Evolutionary conservation across 2,888 invertebrate genomes (phyloP).

Genomic region (Epinotia ramella): DNA sequence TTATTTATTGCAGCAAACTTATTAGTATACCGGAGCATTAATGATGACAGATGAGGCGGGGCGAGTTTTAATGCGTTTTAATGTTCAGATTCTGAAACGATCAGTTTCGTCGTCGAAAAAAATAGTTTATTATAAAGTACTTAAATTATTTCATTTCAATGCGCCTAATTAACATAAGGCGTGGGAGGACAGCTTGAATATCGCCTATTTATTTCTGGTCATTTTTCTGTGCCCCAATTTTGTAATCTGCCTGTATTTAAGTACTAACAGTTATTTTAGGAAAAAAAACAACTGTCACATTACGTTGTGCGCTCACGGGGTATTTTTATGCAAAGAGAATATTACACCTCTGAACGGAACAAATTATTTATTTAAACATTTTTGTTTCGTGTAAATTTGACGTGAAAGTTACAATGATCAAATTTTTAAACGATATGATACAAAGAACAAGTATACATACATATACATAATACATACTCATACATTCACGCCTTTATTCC

Average conservation of each 20-base stretch:
- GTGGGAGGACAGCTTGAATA: slow-evolving; percentile 35
- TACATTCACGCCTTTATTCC: no score
- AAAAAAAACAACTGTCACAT: slow-evolving; percentile 17
- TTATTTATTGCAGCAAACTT: slow-evolving; percentile 83
- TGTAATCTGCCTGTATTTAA: slow-evolving; percentile 16
- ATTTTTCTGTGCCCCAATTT: slow-evolving; percentile 35
- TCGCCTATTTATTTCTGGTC: slow-evolving; percentile 36
- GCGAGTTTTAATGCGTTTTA: slow-evolving; percentile 73
- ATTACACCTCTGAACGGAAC: no score
- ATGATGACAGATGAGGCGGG: slow-evolving; percentile 83
- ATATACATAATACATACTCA: no score
- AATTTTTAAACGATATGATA: no score
- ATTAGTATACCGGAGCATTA: slow-evolving; percentile 83
- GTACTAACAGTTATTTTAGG: slow-evolving; percentile 16
- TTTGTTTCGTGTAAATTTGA: no score
- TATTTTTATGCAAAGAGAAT: not conserved
- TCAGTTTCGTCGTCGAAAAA: slow-evolving; percentile 60
- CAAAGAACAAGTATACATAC: no score
- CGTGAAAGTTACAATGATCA: no score
- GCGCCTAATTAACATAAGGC: slow-evolving; percentile 48
- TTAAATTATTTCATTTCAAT: slow-evolving; percentile 65
- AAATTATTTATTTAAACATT: no score
- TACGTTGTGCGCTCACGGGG: not conserved
- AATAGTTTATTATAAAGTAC: slow-evolving; percentile 61
- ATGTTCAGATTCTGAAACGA: slow-evolving; percentile 64